Percentiles rank a stretch among this genome's conserved stretches.
These are phyloP conservation scores for Telmatherina bonti DNA, from an alignment of 2,797 vertebrate species.

Conservation along the genomic window DNA sequence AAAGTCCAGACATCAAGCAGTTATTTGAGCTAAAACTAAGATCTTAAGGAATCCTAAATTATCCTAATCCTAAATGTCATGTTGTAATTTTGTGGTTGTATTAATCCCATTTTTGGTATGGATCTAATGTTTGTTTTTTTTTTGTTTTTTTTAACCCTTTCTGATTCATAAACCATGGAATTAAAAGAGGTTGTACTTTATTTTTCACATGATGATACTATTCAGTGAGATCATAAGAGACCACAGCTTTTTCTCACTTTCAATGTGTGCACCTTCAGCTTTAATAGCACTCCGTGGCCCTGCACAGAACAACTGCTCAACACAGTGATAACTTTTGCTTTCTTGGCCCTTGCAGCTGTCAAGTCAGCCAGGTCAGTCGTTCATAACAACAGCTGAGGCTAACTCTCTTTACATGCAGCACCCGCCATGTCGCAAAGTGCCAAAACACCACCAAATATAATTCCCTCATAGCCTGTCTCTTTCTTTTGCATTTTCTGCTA, in stretches of 20 bases:
- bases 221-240: not conserved
- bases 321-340: slow-evolving; percentile 74
- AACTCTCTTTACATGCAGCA: slow-evolving; percentile 53
- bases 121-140: no score
- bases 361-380: slow-evolving; percentile 67
- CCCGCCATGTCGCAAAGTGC: slow-evolving; percentile 34
- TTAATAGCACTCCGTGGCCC: slow-evolving; percentile 56
- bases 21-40: no score
- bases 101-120: no score
- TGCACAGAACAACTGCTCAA: slow-evolving; percentile 74
- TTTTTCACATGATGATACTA: not conserved
- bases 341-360: slow-evolving; percentile 76
- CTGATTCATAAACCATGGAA: not conserved
- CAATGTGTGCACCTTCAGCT: slow-evolving; percentile 67
- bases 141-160: not conserved
- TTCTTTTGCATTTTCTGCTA: not conserved
- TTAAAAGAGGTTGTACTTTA: not conserved
- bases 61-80: no score
- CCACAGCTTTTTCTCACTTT: slow-evolving; percentile 17
- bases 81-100: no score
- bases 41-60: no score
- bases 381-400: slow-evolving; percentile 90
- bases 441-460: slow-evolving; percentile 28
- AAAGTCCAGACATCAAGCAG: no score
- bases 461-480: slow-evolving; percentile 4